A percentile compares a stretch with the other conserved stretches of the same genome.
phyloP scores from a whole-genome alignment of 2,113 vertebrate species.

The Percina caprodes region DNA sequence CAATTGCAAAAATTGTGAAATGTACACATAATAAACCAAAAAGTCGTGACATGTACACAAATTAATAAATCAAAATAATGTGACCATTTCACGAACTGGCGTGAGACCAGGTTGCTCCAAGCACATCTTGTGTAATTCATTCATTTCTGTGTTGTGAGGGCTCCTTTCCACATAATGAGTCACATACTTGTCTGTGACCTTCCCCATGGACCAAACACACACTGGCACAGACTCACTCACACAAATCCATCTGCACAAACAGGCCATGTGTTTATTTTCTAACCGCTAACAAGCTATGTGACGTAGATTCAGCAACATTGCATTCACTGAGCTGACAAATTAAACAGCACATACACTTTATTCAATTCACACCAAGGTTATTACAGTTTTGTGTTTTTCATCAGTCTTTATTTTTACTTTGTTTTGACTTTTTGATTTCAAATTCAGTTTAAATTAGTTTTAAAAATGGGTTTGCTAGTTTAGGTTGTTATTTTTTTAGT shows the following conservation, averaged over 20 bases:
- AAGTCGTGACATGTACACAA: too few species aligned
- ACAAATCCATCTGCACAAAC: slow-evolving; percentile 3
- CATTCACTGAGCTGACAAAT: not conserved
- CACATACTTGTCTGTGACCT: slow-evolving; percentile 64
- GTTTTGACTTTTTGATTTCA: too few species aligned
- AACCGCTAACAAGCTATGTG: slow-evolving; percentile 16
- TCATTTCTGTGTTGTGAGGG: slow-evolving; percentile 34
- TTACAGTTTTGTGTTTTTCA: too few species aligned
- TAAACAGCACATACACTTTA: not conserved
- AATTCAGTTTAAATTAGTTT: too few species aligned
- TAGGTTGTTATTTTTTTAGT: too few species aligned
- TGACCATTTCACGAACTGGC: too few species aligned
- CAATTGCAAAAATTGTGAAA: too few species aligned
- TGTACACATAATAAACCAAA: too few species aligned
- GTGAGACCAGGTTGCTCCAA: not conserved
- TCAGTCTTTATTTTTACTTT: too few species aligned
- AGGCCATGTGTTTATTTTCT: slow-evolving; percentile 10
- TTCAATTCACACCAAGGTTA: not conserved
- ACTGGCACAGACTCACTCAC: slow-evolving; percentile 10
- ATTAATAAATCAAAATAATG: too few species aligned
- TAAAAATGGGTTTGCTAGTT: too few species aligned
- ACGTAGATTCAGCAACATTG: not conserved
- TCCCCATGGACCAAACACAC: slow-evolving; percentile 26
- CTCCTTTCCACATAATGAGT: slow-evolving; percentile 58
- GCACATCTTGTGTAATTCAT: slow-evolving; percentile 39